Conservation (phyloP, 1,140 invertebrate genomes). For the Tetragnatha versicolor region DNA sequence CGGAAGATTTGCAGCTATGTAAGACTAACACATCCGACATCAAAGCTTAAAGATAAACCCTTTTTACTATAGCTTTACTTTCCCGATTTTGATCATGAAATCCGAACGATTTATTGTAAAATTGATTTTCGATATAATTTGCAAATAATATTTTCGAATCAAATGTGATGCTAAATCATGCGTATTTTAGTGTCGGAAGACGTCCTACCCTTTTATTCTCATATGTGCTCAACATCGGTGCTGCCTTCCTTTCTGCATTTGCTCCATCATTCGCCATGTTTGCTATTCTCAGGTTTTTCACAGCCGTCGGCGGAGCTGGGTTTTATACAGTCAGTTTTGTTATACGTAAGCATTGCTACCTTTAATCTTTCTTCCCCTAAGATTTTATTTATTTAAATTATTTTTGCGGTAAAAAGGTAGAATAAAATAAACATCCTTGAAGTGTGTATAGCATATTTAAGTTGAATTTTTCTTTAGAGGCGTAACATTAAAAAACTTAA, state of each 20-base stretch:
- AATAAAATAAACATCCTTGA: not conserved
- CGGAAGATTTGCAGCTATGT: too few species aligned
- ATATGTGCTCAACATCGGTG: conserved; percentile 16
- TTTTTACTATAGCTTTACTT: too few species aligned
- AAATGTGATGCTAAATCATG: too few species aligned
- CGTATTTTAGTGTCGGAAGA: conserved; percentile 67
- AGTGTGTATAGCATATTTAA: too few species aligned
- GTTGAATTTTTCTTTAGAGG: too few species aligned
- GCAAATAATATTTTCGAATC: too few species aligned
- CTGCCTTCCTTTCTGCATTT: conserved; percentile 42
- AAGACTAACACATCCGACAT: too few species aligned
- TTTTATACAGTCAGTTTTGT: conserved; percentile 48
- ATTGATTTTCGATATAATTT: too few species aligned
- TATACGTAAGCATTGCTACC: conserved; percentile 24
- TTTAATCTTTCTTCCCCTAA: not conserved
- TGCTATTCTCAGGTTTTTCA: conserved; percentile 52
- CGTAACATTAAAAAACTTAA: too few species aligned
- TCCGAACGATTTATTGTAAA: too few species aligned
- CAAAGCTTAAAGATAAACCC: too few species aligned
- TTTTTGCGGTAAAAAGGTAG: not conserved
- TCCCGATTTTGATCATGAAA: too few species aligned
- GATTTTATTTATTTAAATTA: not conserved
- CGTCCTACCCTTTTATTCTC: conserved; percentile 47
- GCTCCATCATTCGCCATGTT: conserved; percentile 52
- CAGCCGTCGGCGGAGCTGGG: conserved; percentile 50